Conservation (phyloP, 2,113 vertebrate species). For the Copsychus sechellarum region DNA sequence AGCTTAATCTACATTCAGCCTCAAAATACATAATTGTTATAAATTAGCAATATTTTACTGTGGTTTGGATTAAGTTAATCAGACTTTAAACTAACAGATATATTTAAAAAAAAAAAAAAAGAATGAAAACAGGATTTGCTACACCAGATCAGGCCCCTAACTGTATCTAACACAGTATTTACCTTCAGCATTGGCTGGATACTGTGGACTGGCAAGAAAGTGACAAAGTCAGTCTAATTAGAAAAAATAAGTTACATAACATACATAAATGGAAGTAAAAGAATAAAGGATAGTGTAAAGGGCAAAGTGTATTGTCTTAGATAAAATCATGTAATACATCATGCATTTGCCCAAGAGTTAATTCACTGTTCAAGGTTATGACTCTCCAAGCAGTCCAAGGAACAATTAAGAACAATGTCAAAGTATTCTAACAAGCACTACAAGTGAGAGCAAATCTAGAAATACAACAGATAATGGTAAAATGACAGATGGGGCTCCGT, state of each 20-base stretch:
- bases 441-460: background rate
- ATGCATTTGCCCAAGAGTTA: background rate
- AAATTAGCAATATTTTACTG: background rate
- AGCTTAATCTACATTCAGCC: background rate
- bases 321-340: background rate
- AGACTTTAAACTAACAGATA: background rate
- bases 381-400: background rate
- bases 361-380: background rate
- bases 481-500: background rate
- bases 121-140: background rate
- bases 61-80: background rate
- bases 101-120: background rate
- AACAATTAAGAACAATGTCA: conserved; percentile 23
- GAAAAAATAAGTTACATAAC: background rate
- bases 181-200: background rate
- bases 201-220: background rate
- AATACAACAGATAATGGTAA: background rate
- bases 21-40: background rate
- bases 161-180: background rate
- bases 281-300: background rate
- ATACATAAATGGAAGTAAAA: background rate
- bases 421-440: background rate
- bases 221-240: background rate
- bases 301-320: background rate
- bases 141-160: background rate